These are phyloP conservation scores for Fistularia tabacaria DNA, from an alignment of 2,797 vertebrate species.

Conservation along the genomic window DNA sequence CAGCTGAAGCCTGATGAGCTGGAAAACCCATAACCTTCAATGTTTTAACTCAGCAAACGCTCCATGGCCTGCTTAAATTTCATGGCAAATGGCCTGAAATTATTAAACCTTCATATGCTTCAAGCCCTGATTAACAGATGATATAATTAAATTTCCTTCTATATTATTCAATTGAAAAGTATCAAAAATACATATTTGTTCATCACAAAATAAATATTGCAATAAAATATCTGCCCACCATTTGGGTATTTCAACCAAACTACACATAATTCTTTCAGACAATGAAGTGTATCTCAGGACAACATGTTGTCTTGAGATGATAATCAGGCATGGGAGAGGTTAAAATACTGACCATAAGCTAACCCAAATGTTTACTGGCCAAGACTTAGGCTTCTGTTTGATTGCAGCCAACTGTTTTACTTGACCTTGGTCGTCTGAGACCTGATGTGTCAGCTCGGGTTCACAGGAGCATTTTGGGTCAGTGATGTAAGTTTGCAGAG, in stretches of 20 bases:
- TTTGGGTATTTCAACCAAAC: constrained; percentile 5
- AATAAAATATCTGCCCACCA: not conserved
- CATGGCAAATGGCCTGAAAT: constrained; percentile 7
- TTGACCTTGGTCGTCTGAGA: constrained; percentile 44
- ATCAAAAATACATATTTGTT: not conserved
- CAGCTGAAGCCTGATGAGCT: constrained; percentile 60
- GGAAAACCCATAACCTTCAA: constrained; percentile 58
- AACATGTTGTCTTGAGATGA: constrained; percentile 29
- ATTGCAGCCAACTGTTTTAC: constrained; percentile 50
- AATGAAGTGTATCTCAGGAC: constrained; percentile 28
- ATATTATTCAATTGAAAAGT: too few relatives aligned
- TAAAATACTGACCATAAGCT: constrained; percentile 39
- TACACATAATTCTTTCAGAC: constrained; percentile 32
- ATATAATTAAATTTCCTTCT: not conserved
- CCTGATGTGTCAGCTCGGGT: constrained; percentile 37
- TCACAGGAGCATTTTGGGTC: constrained; percentile 37
- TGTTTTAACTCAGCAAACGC: constrained; percentile 38
- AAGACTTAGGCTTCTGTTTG: constrained; percentile 54
- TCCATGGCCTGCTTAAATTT: constrained; percentile 30
- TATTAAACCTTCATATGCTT: constrained; percentile 4
- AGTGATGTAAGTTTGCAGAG: constrained; percentile 22
- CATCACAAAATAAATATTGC: constrained; percentile 14
- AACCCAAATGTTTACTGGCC: constrained; percentile 40
- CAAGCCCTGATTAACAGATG: constrained; percentile 6
- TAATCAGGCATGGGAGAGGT: constrained; percentile 42